Base-by-base conservation (phyloP, 64 coral and sea anemone genomes). In the Porites australiensis region DNA sequence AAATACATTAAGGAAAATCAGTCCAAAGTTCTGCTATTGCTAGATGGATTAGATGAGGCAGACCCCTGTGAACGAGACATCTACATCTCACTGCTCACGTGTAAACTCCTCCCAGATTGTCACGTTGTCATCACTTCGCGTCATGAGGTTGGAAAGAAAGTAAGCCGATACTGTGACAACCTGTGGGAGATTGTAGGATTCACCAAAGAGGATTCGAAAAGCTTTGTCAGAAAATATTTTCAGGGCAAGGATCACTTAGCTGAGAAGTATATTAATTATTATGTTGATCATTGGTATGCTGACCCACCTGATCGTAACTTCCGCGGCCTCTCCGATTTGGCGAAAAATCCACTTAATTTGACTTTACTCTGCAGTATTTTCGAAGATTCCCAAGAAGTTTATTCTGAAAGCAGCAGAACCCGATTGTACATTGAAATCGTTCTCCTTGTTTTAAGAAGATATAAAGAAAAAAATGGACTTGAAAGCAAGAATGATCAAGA, bases 21-120 rank as follows among this genome's bases (percentile, higher is more conserved):
- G 64, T 58, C 62, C 10, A 70, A 82, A 61, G 79, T 82, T 9
- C 50, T 82, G 53, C 3, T 82, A 14, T 16, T 82, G 12, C 62
- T 82, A 8, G 79, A 82, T 82, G 79, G 79, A 61, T 60, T 82
- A 1, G 79, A 82, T 82, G 79, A 82, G 45, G 79, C 45, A 7
- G 15, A 53, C 5, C 8, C 21, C 2, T 4, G 6, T 13, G 14
- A 13, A 22, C 51, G 6, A 27, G 16, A 82, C n/a, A 19, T 57
- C 13, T 57, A 22, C 58, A 10, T 18, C 23, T 8, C n/a, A 23
- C 58, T n/a, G 13, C 60, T 47, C 15, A 60, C n/a, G n/a, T 2
- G 51, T 60, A 82, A 60, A 61, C 2, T 7, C 2, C n/a, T 82
- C 45, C 12, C 18, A n/a, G 45, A 61, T 14, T 82, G 79, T 60